These are phyloP conservation scores for Aselliscus stoliczkanus DNA, from an alignment of 2,797 vertebrate genomes.

Conservation along the genomic window DNA sequence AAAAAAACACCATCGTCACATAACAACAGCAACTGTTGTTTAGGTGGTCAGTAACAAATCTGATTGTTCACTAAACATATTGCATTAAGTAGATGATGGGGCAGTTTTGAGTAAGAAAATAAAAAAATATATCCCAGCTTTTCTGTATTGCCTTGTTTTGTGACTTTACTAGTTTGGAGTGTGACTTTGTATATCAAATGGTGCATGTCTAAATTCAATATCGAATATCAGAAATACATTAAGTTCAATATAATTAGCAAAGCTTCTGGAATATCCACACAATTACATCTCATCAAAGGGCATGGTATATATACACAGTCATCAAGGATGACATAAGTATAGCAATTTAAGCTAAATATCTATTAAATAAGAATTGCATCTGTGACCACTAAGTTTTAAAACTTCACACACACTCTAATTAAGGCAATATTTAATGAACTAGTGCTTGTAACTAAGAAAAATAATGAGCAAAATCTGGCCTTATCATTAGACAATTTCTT, in stretches of 20 bases:
- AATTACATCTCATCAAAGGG: neutral
- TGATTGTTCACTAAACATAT: neutral
- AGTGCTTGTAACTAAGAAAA: conserved; percentile 45
- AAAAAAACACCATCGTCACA: neutral
- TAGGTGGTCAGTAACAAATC: neutral
- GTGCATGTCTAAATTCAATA: neutral
- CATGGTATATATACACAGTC: neutral
- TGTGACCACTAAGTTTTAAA: conserved; percentile 36
- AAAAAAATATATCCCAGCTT: neutral
- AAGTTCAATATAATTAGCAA: neutral
- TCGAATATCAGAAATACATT: neutral
- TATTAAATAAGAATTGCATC: conserved; percentile 15
- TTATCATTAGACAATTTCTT: conserved; percentile 57
- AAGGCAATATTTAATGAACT: conserved; percentile 55
- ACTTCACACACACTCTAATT: conserved; percentile 35
- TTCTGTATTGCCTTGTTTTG: neutral
- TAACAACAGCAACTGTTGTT: neutral
- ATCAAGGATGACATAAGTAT: neutral
- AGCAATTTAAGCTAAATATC: conserved; percentile 25
- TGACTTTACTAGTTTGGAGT: neutral
- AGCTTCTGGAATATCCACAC: neutral
- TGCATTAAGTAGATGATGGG: neutral
- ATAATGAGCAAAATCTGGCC: conserved; percentile 59
- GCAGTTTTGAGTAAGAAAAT: neutral
- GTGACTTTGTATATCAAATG: neutral